These are phyloP conservation scores for Peromyscus eremicus DNA, from an alignment of 2,797 vertebrate species.

Conservation along the genomic window DNA sequence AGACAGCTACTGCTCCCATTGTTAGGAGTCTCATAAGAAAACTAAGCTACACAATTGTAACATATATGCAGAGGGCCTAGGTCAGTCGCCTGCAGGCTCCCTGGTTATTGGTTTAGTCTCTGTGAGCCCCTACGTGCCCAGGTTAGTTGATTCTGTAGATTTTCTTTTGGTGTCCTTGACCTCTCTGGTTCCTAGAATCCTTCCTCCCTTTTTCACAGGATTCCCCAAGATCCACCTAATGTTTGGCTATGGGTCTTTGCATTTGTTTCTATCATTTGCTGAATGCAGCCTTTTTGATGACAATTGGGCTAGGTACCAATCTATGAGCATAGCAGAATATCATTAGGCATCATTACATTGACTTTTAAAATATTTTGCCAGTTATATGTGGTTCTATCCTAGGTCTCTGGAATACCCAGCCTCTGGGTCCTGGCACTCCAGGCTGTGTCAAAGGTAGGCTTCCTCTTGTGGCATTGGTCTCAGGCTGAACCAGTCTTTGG, in stretches of 20 bases:
- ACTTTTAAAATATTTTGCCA: no score
- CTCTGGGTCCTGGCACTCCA: no score
- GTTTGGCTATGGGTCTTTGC: background rate
- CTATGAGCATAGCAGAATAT: background rate
- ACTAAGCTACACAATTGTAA: background rate
- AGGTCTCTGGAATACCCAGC: no score
- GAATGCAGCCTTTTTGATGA: background rate
- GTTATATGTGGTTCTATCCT: no score
- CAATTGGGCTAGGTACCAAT: background rate
- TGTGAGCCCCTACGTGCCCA: background rate
- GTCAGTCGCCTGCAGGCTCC: background rate
- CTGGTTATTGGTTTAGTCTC: background rate
- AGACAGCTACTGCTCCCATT: background rate
- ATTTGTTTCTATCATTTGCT: background rate
- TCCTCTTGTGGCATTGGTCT: no score
- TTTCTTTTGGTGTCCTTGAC: background rate
- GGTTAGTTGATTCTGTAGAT: background rate
- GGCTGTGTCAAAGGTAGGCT: no score
- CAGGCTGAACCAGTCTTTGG: background rate
- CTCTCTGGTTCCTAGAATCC: background rate
- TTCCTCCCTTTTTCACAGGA: background rate
- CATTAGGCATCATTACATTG: background rate
- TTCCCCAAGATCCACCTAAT: background rate
- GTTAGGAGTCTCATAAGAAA: background rate
- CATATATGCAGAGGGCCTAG: background rate